Base-by-base conservation (phyloP, 2,888 invertebrate species). In the Odontothrips loti region DNA sequence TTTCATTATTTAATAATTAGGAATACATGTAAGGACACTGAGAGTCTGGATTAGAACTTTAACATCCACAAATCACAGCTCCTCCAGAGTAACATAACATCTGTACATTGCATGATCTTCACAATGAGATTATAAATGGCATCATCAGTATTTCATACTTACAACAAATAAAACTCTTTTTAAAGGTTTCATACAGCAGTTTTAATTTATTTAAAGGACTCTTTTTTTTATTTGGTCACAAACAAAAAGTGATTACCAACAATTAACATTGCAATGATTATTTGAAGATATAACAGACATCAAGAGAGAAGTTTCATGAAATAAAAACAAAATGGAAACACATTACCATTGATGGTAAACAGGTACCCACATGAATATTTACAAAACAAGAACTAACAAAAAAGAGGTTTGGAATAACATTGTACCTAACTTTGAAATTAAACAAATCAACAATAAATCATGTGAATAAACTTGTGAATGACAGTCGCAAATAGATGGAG, bases 1-100 rank as follows among this genome's bases (percentile, higher is more conserved):
- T 75, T 75, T 75, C 68, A 75, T 75, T 75, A 75, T 75, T 75
- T 75, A 75, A 75, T 75, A 75, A 75, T 75, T 75, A 75, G 68
- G 68, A 75, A 27, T 75, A 75, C 68, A 75, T 75, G 23, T 27
- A 75, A 12, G 68, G 68, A 75, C 23, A 27, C 23, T 75, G 68
- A 75, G 68, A 27, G 27, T 75, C 68, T 75, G 68, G 68, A 75
- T 23, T 10, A 27, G 27, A 75, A 23, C 27, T 75, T 75, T 23
- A 75, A 75, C 68, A 75, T 75, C 68, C 68, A 75, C 20, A 17
- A 43, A 58, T 27, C 27, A 27, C 68, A 23, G 23, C 68, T 75
- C 68, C 27, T 27, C 68, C n/a, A 27, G 68, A 75, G 68, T 75
- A 75, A 75, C 68, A 75, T 75, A 75, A 75, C 68, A 75, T 75